A percentile compares a stretch with the other conserved stretches of the same genome.
Evolutionary conservation across 2,888 invertebrate genomes (phyloP).

Genomic region (Drosophila pseudotakahashii): DNA sequence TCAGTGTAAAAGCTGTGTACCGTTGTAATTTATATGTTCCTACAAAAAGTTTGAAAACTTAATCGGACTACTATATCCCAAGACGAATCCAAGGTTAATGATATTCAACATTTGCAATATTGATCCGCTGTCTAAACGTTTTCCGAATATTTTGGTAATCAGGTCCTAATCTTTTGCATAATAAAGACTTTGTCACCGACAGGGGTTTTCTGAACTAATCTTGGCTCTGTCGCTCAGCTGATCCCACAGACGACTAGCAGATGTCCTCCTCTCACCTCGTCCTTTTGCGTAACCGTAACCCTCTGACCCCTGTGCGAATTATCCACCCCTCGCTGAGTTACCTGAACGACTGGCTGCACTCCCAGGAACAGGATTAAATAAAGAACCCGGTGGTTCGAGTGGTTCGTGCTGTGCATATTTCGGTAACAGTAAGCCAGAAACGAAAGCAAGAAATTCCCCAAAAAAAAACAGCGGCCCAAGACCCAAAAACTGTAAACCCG

Average conservation of each 20-base stretch:
- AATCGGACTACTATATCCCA: no score
- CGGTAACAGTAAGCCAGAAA: conserved; percentile 78
- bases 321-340: conserved; percentile 30
- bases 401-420: conserved; percentile 78
- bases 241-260: conserved; percentile 20
- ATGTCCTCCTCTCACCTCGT: conserved; percentile 14
- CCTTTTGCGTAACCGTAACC: conserved; percentile 25
- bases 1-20: no score
- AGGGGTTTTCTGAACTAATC: conserved; percentile 3
- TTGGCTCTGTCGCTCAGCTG: conserved; percentile 20
- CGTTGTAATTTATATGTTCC: no score
- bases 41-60: no score
- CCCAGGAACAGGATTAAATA: conserved; percentile 6
- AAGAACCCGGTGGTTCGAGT: conserved; percentile 7
- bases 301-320: conserved; percentile 18
- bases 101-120: no score
- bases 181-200: neutral
- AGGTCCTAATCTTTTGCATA: neutral
- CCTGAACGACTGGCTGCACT: conserved; percentile 20
- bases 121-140: no score
- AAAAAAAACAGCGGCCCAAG: conserved; percentile 6
- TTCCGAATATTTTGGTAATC: neutral
- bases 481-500: conserved; percentile 31
- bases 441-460: conserved; percentile 51
- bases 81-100: no score